Evolutionary conservation across 1,140 invertebrate species (phyloP).

Genomic region (Nixonia krombeini): DNA sequence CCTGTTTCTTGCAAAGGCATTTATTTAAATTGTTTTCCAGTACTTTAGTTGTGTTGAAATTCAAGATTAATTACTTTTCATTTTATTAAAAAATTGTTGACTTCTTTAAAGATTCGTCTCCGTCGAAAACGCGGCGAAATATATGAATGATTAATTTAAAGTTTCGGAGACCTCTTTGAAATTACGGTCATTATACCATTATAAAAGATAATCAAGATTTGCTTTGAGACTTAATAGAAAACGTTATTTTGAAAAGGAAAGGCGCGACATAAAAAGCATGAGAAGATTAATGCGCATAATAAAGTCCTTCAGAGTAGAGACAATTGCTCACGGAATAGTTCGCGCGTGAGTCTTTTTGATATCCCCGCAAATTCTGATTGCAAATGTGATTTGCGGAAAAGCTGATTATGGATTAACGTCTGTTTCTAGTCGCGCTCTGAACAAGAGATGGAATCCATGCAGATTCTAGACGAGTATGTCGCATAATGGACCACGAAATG

Average conservation of each 20-base stretch:
- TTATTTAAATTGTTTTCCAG: too few relatives aligned
- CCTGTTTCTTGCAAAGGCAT: too few relatives aligned
- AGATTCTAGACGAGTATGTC: slow-evolving; percentile 40
- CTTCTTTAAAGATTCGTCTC: too few relatives aligned
- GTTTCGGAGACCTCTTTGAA: too few relatives aligned
- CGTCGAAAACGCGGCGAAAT: too few relatives aligned
- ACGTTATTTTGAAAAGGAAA: slow-evolving; percentile 5
- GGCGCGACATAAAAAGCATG: slow-evolving; percentile 11
- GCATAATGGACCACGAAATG: too few relatives aligned
- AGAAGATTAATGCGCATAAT: slow-evolving; percentile 35
- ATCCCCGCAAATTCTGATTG: slow-evolving; percentile 58
- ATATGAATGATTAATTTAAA: too few relatives aligned
- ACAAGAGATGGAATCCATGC: slow-evolving; percentile 40
- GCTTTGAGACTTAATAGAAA: background rate
- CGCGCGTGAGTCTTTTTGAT: slow-evolving; percentile 62
- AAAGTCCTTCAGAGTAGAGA: slow-evolving; percentile 31
- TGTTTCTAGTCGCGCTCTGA: slow-evolving; percentile 42
- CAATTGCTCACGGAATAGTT: slow-evolving; percentile 62
- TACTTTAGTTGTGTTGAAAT: too few relatives aligned
- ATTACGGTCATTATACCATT: too few relatives aligned
- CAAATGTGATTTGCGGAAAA: slow-evolving; percentile 64
- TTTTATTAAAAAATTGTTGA: too few relatives aligned
- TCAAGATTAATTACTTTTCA: too few relatives aligned
- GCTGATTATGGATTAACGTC: slow-evolving; percentile 63
- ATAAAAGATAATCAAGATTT: background rate